Base-by-base conservation (phyloP, 30 jellyfish, hydroid and myxozoan species). In the Hydractinia symbiolongicarpus region DNA sequence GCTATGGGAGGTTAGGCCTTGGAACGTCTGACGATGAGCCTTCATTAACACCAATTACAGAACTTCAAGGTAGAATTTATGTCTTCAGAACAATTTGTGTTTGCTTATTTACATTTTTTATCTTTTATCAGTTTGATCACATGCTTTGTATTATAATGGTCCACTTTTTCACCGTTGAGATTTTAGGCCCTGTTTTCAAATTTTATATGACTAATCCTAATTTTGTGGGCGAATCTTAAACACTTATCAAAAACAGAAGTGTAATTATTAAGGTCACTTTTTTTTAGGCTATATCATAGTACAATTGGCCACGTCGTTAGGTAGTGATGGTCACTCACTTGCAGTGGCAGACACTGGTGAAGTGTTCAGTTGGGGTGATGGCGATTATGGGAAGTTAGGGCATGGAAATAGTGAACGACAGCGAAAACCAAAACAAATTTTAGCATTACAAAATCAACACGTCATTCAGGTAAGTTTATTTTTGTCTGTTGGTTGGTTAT, bases 311-410 rank as follows among this genome's bases (percentile, higher is more conserved):
- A 91, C 98, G 8, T 91, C 98, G 7, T 66, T 82, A 13, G 96
- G 96, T 4, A 81, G 96, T 15, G 95, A 90, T 66, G 97, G 97
- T 11, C 97, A 90, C 68, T 81, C 95, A 11, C 67, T 91, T 76
- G 98, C 98, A 1, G 79, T 91, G 21, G 91, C 98, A 10, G 98
- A 91, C 79, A 69, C 95, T 82, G 96, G 98, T 14, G 98, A 91
- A 75, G 98, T 91, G 55, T 91, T 91, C 81, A 91, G 98, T 57
- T 91, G 98, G 98, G 98, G 98, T 54, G 96, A 86, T 73, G 98
- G 98, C 5, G 98, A 91, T 61, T 86, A 91, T 77, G 98, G 98
- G 9, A 91, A 91, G 73, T 86, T 91, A 19, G 98, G 98, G 5
- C 98, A 91, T 83, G 96, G 95, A 66, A 76, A 95, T 40, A 81